A percentile compares a stretch with the other conserved stretches of the same genome.
Evolutionary conservation across 2,888 invertebrate species (phyloP).

Genomic region (Liposcelis brunnea): DNA sequence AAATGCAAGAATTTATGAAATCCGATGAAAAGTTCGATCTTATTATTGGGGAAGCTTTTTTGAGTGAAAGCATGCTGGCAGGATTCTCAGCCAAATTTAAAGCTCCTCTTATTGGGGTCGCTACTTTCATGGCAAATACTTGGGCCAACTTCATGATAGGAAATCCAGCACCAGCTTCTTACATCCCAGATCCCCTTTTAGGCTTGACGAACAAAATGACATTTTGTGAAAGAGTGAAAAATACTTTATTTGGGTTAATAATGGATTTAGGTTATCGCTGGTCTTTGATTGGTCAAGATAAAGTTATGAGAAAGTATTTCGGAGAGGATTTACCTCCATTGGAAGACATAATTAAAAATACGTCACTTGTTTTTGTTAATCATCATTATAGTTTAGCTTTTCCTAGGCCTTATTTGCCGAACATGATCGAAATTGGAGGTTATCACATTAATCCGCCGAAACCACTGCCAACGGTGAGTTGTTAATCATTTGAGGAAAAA

Average conservation of each 20-base stretch:
- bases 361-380: conserved; percentile 1
- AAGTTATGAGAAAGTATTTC: conserved; percentile 13
- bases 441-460: conserved; percentile 1
- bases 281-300: neutral
- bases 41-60: neutral
- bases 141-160: conserved; percentile 3
- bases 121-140: conserved; percentile 2
- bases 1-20: neutral
- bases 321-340: conserved; percentile 9
- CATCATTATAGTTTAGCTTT: conserved; percentile 21
- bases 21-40: conserved; percentile 3
- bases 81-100: neutral
- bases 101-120: neutral
- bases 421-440: conserved; percentile 19
- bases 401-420: neutral
- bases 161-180: conserved; percentile 1
- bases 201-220: neutral
- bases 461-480: no score
- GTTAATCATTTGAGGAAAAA: no score
- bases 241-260: neutral
- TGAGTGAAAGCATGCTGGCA: neutral
- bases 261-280: neutral
- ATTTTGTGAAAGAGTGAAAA: neutral
- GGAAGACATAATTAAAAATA: conserved; percentile 1
- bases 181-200: conserved; percentile 4